phyloP scores from a whole-genome alignment of 2,113 vertebrate genomes.

The Acanthisitta chloris region DNA sequence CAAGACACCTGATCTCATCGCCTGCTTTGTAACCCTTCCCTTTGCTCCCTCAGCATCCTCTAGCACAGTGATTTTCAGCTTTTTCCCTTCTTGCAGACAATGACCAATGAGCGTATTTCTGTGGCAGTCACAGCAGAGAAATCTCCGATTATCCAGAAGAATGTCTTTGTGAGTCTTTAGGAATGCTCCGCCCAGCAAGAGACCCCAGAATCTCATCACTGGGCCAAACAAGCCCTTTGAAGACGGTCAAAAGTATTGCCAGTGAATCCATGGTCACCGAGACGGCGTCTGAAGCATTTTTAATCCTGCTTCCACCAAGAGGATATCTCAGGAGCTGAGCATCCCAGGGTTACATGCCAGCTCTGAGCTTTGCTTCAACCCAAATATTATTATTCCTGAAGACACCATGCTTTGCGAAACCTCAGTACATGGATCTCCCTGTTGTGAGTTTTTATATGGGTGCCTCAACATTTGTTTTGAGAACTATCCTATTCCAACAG shows the following conservation, averaged over 20 bases:
- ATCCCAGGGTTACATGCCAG: background rate
- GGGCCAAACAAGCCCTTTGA: background rate
- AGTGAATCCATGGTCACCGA: background rate
- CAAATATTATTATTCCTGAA: background rate
- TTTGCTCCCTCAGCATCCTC: background rate
- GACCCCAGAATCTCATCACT: background rate
- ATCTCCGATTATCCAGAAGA: background rate
- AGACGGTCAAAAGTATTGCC: background rate
- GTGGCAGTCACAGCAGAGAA: background rate
- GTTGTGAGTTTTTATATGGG: background rate
- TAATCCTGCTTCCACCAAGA: background rate
- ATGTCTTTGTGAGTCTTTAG: background rate
- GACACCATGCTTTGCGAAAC: background rate
- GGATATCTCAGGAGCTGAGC: background rate
- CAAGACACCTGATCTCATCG: background rate
- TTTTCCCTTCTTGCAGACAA: background rate
- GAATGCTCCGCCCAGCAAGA: background rate
- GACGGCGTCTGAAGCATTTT: background rate
- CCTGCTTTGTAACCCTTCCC: background rate
- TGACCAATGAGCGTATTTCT: background rate
- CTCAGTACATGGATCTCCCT: background rate
- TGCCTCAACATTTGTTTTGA: conserved; percentile 30
- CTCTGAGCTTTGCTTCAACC: background rate
- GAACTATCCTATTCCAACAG: background rate
- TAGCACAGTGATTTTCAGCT: background rate